Base-by-base conservation (phyloP, 2,888 invertebrate species). In the Tenthredo amoena region DNA sequence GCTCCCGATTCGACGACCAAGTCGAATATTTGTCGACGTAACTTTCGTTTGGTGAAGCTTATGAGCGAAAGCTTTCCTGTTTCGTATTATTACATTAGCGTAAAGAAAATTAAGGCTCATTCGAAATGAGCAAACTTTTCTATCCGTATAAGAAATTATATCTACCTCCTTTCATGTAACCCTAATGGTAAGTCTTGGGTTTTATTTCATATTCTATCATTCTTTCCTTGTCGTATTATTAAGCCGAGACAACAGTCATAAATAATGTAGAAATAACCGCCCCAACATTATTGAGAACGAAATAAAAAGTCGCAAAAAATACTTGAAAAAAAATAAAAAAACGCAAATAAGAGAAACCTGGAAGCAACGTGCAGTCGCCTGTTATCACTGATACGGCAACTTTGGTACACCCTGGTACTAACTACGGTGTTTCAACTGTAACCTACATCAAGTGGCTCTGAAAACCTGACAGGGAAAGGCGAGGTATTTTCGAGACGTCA, bases 11-110 rank as follows among this genome's bases (percentile, higher is more conserved):
- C 26, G 72, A 26, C 15, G 9, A 26, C 21, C 43, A 1, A 74
- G 43, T 43, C 43, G 72, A 74, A 74, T 43, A 43, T 74, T 74
- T 74, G 21, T 43, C 43, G 21, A 43, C 72, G 40, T n/a, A 74
- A 74, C 72, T 74, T 74, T 74, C 21, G 40, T 43, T 74, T 21
- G 72, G 12, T 74, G 12, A 74, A 74, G 21, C 43, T 74, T 43
- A 21, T 21, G 21, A 43, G 4, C 72, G 9, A 43, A 43, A 74
- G 43, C 21, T 40, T n/a, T 74, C 21, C 40, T 68, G 15, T 68
- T 26, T 1, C 34, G 18, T 5, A 34, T 43, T 5, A 34, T 43
- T 43, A 74, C 18, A 3, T 7, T n/a, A 74, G 9, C 10, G 12
- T 10, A 43, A 43, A 43, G 21, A 26, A 74, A 74, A 43, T 74